Evolutionary conservation across 2,113 vertebrate genomes (phyloP).

Genomic region (Corydoras sp.): DNA sequence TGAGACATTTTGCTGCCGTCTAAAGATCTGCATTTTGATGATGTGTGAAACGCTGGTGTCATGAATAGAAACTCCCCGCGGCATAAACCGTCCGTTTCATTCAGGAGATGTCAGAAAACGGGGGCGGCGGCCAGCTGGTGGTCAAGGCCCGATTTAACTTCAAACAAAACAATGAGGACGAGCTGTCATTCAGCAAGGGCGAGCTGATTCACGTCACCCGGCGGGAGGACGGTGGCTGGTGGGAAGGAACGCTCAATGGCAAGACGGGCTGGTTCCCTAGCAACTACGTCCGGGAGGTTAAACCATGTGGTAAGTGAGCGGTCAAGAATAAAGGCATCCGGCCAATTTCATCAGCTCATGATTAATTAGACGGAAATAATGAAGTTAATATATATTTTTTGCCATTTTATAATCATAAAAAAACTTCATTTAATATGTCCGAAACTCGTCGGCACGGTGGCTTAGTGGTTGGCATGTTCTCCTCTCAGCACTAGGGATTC

Average conservation of each 20-base stretch:
- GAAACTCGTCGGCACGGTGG: too few species aligned
- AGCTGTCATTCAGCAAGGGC: conserved; percentile 91
- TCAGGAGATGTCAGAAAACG: conserved; percentile 97
- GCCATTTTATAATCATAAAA: too few species aligned
- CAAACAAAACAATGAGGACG: conserved; percentile 98
- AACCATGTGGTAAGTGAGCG: conserved; percentile 82
- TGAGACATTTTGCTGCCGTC: conserved; percentile 6
- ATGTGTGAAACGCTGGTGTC: too few species aligned
- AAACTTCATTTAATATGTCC: too few species aligned
- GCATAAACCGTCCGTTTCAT: background rate
- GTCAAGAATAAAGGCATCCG: too few species aligned
- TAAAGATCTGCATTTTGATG: too few species aligned
- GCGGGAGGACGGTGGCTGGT: conserved; percentile 97
- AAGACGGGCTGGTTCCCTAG: conserved; percentile 97
- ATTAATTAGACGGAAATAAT: too few species aligned
- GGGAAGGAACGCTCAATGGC: conserved; percentile 88
- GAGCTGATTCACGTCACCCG: conserved; percentile 89
- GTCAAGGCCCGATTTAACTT: conserved; percentile 98
- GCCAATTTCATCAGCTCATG: too few species aligned
- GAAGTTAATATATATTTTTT: too few species aligned
- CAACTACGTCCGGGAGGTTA: conserved; percentile 96
- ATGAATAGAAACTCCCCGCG: too few species aligned
- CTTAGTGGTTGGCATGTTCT: too few species aligned
- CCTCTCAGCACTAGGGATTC: too few species aligned
- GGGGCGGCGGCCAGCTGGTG: conserved; percentile 76